Evolutionary conservation across 2,797 vertebrate genomes (phyloP).

Genomic region (Octomys mimax): DNA sequence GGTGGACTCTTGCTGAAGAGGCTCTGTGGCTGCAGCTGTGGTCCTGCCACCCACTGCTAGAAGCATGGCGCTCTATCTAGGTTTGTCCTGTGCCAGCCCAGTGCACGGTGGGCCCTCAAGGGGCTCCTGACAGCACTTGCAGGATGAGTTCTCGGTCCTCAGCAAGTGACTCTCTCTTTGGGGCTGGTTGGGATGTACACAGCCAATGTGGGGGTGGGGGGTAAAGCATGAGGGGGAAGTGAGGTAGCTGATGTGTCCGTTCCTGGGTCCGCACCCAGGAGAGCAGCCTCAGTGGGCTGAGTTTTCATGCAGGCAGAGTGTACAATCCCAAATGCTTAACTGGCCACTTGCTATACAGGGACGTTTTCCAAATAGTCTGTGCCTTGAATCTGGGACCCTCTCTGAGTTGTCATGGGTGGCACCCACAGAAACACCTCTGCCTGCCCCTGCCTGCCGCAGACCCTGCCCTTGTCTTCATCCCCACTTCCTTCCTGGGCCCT

Average conservation of each 20-base stretch:
- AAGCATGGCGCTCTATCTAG: background rate
- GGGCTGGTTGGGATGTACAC: background rate
- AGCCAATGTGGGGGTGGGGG: rapidly evolving
- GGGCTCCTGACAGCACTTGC: background rate
- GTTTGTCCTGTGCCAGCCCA: too few species aligned
- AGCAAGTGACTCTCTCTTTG: background rate
- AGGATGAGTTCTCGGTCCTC: background rate
- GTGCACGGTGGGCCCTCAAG: too few species aligned
- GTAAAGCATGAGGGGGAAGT: too few species aligned
- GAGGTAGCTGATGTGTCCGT: background rate
- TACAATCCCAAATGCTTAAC: background rate
- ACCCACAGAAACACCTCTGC: rapidly evolving
- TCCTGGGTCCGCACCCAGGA: background rate
- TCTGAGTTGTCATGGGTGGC: rapidly evolving
- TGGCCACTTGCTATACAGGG: background rate
- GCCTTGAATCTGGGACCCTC: background rate
- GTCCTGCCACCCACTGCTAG: background rate
- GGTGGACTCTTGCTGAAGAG: background rate
- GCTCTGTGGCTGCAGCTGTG: too few species aligned
- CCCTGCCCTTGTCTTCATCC: rapidly evolving
- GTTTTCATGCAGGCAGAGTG: background rate
- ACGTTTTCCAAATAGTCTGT: background rate
- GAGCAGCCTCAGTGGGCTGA: background rate
- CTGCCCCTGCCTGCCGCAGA: rapidly evolving
- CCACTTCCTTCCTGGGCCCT: rapidly evolving